Evolutionary conservation across 37 sponge, comb jelly and placozoan genomes (phyloP).

Genomic region (Eunapius fragilis): DNA sequence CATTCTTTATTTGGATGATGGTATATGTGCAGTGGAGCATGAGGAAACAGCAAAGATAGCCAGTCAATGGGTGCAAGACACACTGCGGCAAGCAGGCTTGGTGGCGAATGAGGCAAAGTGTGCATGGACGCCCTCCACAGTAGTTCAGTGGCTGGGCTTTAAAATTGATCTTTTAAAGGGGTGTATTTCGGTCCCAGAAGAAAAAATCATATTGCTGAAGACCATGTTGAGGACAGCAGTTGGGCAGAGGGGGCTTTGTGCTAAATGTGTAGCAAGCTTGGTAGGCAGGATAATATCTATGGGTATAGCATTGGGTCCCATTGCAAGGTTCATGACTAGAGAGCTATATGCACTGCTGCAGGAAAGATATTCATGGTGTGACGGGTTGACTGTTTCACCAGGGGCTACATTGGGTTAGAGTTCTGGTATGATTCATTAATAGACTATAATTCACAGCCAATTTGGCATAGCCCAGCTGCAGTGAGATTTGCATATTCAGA

Average conservation of each 20-base stretch:
- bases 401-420: not conserved
- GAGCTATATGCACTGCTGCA: not conserved
- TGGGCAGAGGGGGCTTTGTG: not conserved
- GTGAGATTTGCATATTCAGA: conserved; percentile 42
- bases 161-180: conserved; percentile 2
- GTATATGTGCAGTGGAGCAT: not conserved
- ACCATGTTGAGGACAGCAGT: not conserved
- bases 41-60: not conserved
- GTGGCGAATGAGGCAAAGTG: not conserved
- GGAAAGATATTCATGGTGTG: not conserved
- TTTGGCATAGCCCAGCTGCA: conserved; percentile 23
- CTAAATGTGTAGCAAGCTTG: not conserved
- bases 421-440: conserved; percentile 12
- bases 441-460: conserved; percentile 10
- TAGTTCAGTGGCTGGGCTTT: conserved; percentile 4
- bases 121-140: not conserved
- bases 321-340: not conserved
- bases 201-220: not conserved
- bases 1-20: conserved; percentile 12
- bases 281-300: conserved; percentile 22
- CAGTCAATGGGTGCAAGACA: not conserved
- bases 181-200: not conserved
- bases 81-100: not conserved
- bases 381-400: not conserved
- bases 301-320: conserved; percentile 11